phyloP scores from a whole-genome alignment of 2,113 vertebrate genomes.

The Embiotoca jacksoni region DNA sequence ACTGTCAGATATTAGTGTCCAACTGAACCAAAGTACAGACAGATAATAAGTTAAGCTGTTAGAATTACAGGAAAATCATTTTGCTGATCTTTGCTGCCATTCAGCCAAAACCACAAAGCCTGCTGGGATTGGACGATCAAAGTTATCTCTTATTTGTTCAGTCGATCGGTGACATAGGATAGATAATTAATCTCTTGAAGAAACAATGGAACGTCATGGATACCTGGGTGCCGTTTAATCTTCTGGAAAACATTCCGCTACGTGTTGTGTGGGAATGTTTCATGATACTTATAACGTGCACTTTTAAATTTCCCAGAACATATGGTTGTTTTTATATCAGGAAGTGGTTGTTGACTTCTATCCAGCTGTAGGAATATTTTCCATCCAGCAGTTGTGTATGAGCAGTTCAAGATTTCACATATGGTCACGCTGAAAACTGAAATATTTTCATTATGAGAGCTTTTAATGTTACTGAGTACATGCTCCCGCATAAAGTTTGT shows the following conservation, averaged over 20 bases:
- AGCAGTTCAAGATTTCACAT: background rate
- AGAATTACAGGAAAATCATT: conserved; percentile 37
- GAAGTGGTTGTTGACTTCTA: background rate
- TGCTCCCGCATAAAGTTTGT: too few species aligned
- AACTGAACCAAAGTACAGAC: conserved; percentile 37
- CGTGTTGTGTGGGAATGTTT: background rate
- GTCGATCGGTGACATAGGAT: background rate
- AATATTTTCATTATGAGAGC: background rate
- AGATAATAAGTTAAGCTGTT: conserved; percentile 41
- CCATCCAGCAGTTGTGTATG: background rate
- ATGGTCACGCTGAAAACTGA: background rate
- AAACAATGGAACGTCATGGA: background rate
- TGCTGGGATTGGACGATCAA: background rate
- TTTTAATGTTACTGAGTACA: background rate
- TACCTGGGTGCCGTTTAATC: background rate
- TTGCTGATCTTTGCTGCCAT: conserved; percentile 29
- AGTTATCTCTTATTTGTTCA: background rate
- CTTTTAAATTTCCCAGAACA: background rate
- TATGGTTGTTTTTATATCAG: background rate
- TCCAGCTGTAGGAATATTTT: background rate
- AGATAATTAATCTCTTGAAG: background rate
- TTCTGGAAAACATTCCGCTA: background rate
- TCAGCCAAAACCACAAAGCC: conserved; percentile 28
- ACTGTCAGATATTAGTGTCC: conserved; percentile 38
- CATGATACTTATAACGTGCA: too few species aligned